Evolutionary conservation across 1,140 invertebrate genomes (phyloP).

Genomic region (Episyrphus balteatus): DNA sequence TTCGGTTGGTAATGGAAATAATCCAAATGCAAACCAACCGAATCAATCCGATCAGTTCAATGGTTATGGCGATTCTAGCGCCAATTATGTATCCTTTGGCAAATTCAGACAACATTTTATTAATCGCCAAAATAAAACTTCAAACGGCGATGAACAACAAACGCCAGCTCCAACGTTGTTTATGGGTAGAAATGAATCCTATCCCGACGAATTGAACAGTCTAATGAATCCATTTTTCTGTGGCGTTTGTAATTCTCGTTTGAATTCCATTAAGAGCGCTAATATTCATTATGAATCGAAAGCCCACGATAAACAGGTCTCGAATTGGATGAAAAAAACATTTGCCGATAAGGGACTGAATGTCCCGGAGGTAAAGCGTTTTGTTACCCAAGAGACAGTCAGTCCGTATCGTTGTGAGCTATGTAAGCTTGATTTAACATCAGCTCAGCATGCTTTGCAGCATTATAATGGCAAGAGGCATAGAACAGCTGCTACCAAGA

Average conservation of each 20-base stretch:
- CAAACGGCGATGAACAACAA: too few relatives aligned
- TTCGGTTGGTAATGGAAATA: too few relatives aligned
- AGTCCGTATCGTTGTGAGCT: constrained; percentile 35
- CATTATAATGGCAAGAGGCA: constrained; percentile 40
- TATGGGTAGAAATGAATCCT: constrained; percentile 18
- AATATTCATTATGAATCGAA: constrained; percentile 40
- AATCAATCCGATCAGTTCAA: too few relatives aligned
- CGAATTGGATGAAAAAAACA: constrained; percentile 27
- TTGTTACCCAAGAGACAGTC: constrained; percentile 14
- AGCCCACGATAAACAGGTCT: constrained; percentile 38
- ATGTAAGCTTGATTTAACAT: constrained; percentile 38
- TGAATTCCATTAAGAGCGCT: constrained; percentile 35
- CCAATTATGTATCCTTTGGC: too few relatives aligned
- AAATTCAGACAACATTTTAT: too few relatives aligned
- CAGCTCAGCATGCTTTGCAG: constrained; percentile 37
- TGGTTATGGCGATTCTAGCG: too few relatives aligned
- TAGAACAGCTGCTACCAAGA: constrained; percentile 20
- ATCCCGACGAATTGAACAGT: constrained; percentile 36
- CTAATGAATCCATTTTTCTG: constrained; percentile 37
- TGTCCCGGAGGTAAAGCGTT: constrained; percentile 24
- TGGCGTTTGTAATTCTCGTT: constrained; percentile 33
- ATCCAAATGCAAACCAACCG: too few relatives aligned
- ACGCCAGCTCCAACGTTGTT: not conserved
- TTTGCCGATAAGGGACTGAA: constrained; percentile 13
- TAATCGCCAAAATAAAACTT: too few relatives aligned